These are phyloP conservation scores for Cepaea hortensis DNA, from an alignment of 2,888 invertebrate genomes.

Conservation along the genomic window DNA sequence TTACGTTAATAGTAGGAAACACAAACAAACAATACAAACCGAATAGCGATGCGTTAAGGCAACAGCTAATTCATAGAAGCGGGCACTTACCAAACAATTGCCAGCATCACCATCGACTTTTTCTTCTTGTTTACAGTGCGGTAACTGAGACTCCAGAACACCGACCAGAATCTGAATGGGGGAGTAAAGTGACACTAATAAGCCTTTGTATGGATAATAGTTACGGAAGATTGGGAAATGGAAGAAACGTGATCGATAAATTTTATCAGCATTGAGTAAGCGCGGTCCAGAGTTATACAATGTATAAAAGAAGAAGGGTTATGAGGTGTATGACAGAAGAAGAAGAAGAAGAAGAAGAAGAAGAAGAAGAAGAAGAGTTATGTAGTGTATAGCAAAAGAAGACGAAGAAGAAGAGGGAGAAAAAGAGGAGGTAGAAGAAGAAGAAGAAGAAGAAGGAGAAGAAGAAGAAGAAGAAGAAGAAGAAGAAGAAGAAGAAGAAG, in stretches of 20 bases:
- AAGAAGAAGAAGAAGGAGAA: too few relatives aligned
- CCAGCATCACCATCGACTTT: slow-evolving; percentile 36
- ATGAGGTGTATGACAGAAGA: too few relatives aligned
- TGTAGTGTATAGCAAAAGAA: too few relatives aligned
- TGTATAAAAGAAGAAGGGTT: neutral
- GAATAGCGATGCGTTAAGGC: neutral
- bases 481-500: too few relatives aligned
- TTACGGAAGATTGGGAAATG: too few relatives aligned
- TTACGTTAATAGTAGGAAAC: neutral
- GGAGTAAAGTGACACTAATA: neutral
- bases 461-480: too few relatives aligned
- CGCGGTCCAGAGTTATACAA: neutral
- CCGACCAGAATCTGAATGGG: slow-evolving; percentile 43
- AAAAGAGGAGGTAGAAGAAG: too few relatives aligned
- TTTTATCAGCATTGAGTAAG: neutral
- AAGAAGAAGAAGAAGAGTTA: too few relatives aligned
- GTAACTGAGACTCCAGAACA: slow-evolving; percentile 39
- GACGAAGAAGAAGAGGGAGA: too few relatives aligned
- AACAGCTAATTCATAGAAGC: neutral
- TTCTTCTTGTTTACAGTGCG: slow-evolving; percentile 41
- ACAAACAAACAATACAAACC: neutral
- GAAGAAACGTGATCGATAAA: too few relatives aligned
- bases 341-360: too few relatives aligned
- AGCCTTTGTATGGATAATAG: neutral
- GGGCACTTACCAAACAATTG: neutral